Conservation (phyloP, 2,888 invertebrate genomes). For the Eustalomyia histrio region DNA sequence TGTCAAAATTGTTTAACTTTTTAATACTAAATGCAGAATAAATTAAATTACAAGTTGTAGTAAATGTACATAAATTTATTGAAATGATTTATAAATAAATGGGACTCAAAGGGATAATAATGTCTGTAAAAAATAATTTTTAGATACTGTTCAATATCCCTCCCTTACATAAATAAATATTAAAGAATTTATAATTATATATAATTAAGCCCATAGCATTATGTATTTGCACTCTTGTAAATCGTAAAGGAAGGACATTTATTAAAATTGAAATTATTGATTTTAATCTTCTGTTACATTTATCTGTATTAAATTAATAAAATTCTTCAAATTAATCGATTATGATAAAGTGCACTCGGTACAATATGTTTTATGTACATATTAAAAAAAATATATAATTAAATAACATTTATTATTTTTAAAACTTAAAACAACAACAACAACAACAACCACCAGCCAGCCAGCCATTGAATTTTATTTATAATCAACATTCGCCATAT, state of each 20-base stretch:
- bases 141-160: no score
- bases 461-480: no score
- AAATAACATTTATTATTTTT: slow-evolving; percentile 5
- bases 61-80: no score
- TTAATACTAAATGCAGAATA: neutral
- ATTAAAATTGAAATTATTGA: neutral
- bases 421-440: slow-evolving; percentile 11
- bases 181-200: neutral
- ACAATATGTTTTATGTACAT: slow-evolving; percentile 22
- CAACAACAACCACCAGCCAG: no score
- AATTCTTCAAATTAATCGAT: slow-evolving; percentile 50
- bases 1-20: neutral
- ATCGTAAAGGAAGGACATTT: neutral
- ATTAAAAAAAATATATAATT: neutral
- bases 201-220: no score
- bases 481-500: no score
- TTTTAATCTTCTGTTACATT: neutral
- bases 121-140: no score
- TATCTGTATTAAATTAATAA: slow-evolving; percentile 25
- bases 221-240: no score
- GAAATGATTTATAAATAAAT: no score
- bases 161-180: no score
- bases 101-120: no score
- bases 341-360: slow-evolving; percentile 41
- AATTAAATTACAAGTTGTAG: no score